Conservation (phyloP, 2,113 vertebrate genomes). For the Alces alces region DNA sequence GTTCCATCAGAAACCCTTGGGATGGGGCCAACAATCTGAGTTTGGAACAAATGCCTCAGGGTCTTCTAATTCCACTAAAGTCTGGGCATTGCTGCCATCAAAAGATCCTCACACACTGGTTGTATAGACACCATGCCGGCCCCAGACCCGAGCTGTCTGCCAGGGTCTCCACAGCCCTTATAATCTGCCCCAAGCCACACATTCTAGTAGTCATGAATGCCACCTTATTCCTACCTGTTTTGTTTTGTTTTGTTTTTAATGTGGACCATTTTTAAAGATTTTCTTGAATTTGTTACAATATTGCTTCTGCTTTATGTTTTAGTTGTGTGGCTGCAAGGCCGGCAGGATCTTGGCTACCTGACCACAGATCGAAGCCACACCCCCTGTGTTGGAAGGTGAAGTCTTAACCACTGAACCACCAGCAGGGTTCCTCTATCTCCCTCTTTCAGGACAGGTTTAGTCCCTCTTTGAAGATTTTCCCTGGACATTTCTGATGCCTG, state of each 20-base stretch:
- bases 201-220: neutral
- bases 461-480: neutral
- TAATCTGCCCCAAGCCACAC: neutral
- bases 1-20: neutral
- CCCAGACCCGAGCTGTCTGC: neutral
- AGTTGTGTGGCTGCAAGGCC: neutral
- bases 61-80: neutral
- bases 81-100: neutral
- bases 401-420: neutral
- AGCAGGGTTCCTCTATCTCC: neutral
- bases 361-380: accelerated
- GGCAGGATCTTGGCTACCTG: neutral
- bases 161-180: neutral
- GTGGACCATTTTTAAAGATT: neutral
- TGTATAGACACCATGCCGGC: neutral
- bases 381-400: neutral
- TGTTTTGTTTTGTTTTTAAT: neutral
- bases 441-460: neutral
- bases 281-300: neutral
- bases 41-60: neutral
- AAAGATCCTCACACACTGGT: neutral
- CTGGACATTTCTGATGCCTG: neutral
- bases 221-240: neutral
- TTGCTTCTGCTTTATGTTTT: neutral
- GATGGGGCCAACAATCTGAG: neutral